Base-by-base conservation (phyloP, 2,797 vertebrate species). In the Siniperca scherzeri region DNA sequence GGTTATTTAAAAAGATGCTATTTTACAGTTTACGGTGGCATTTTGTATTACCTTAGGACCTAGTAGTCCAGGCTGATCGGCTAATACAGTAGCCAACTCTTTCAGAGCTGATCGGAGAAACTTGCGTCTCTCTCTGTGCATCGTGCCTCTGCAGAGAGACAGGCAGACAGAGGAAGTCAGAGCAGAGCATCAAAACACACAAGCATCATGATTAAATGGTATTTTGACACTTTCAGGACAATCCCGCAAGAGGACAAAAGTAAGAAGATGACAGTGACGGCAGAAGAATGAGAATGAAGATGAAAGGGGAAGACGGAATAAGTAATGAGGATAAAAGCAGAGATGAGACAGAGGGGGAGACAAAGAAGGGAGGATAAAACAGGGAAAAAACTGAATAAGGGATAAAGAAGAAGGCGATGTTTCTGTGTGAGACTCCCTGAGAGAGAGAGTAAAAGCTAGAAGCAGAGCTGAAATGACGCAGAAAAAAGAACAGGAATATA, bases 91-190 rank as follows among this genome's bases (percentile, higher is more conserved):
- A 8, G 98, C 98, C 71, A 99, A 78, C 88, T 99, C 98, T 90
- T 99, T 99, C 86, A 99, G 95, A 5, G 98, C 98, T 40, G 98
- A 99, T 82, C 98, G 92, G 90, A 99, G 96, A 90, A 99, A 99
- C 93, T 99, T 99, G 82, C 98, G 98, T 62, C 98, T 96, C 91
- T 99, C 98, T 94, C 98, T 94, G 83, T 99, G 98, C 97, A 98
- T 98, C 27, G 98, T 97, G 46, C 98, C 98, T 0, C 98, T 99
- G 92, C 22, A 90, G 40, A 84, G 38, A 84, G 33, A 78, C 30
- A 91, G 67, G 76, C 30, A 90, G 50, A 81, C 0, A 2, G 25
- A 33, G 55, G 64, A n/a, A 78, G 77, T 88, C 72, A 88, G 80
- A 72, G 36, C 27, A 5, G 3, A 82, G 74, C 70, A 69, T 74